Base-by-base conservation (phyloP, 2,888 invertebrate species). In the Rhorus exstirpatorius region DNA sequence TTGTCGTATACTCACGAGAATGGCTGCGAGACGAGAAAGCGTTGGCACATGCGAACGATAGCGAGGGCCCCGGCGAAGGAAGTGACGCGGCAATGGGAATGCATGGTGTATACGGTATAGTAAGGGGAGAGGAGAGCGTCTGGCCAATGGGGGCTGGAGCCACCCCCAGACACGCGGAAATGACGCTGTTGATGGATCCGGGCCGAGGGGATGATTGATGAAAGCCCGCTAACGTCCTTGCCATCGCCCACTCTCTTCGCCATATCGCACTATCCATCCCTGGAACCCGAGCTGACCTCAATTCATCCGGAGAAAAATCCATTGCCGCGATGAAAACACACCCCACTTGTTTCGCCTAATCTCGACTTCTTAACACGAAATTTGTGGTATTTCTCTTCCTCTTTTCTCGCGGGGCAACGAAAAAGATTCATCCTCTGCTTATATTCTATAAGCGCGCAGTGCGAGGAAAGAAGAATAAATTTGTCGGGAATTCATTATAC, bases 111-210 rank as follows among this genome's bases (percentile, higher is more conserved):
- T 65, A 58, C 41, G 68, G 31, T 31, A 31, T 46, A 26, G 21
- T 19, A 31, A 58, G 38, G 19, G 35, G 60, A 38, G 84, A 86
- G 84, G 86, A 86, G 86, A 84, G 85, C 83, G 83, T 87, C 85
- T 84, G 44, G 79, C 72, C 84, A 72, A 63, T 81, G 35, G 83
- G 75, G 71, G 53, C 53, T 76, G 84, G 84, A 86, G 85, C 86
- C 86, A 86, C 87, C 88, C 87, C 86, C 86, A 86, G 88, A 88
- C 88, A 86, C 87, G 85, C 90, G 91, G 90, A 91, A 91, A 91
- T 90, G 89, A 90, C 90, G 89, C 86, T 86, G 89, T 86, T 89
- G 91, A 91, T 90, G 88, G 89, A 91, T 91, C 87, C 86, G 86
- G 86, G 81, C 85, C 85, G 84, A 81, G 83, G 80, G 86, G 83